Conservation (phyloP, 2,888 invertebrate genomes). For the Zhengitettix transpicula region DNA sequence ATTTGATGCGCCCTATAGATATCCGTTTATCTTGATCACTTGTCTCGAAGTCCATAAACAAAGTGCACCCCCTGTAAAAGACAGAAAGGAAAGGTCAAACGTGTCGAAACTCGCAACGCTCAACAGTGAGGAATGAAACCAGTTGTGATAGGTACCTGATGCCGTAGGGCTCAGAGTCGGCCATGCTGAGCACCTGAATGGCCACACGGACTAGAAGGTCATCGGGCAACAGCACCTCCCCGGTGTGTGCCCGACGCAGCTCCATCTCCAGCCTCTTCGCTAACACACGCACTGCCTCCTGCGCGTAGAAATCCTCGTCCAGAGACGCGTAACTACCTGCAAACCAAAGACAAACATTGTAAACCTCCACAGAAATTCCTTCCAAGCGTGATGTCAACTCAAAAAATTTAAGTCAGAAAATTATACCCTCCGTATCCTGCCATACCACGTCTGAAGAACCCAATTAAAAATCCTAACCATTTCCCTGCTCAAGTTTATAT, state of each 20-base stretch:
- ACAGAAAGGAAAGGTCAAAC: too few species aligned
- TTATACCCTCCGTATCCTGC: too few species aligned
- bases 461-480: too few species aligned
- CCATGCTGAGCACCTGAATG: neutral
- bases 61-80: slow-evolving; percentile 49
- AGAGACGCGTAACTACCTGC: too few species aligned
- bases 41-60: slow-evolving; percentile 68
- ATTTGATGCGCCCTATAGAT: slow-evolving; percentile 65
- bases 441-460: too few species aligned
- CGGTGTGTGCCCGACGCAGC: neutral
- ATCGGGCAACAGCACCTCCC: neutral
- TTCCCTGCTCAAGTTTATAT: too few species aligned
- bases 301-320: neutral
- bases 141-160: neutral
- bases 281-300: neutral
- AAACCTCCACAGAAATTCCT: too few species aligned
- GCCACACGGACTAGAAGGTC: neutral
- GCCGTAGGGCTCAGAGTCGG: neutral
- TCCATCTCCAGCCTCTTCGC: neutral
- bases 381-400: too few species aligned
- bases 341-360: too few species aligned
- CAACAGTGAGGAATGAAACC: neutral
- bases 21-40: slow-evolving; percentile 38
- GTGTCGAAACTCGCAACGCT: too few species aligned
- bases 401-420: too few species aligned